Evolutionary conservation across 1,140 invertebrate species (phyloP), one percentile per base, ranked within the genome.

Genomic region (Megathymus violae): DNA sequence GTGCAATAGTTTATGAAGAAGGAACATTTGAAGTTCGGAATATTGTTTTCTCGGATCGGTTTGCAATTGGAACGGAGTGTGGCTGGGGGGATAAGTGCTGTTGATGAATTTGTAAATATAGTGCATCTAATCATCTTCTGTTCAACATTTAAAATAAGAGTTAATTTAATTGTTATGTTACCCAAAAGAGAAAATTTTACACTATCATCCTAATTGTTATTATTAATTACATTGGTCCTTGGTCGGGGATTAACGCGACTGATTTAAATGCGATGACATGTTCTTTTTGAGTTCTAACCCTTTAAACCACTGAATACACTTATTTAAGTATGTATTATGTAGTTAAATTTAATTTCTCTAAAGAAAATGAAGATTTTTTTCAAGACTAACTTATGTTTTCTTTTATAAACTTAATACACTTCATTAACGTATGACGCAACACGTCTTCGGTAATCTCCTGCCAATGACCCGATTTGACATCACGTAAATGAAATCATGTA

Each of bases 91-190:
- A 63, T 67, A 61, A 71, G 43, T 50, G 54, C 66, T n/a, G n/a
- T n/a, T 67, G 67, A 62, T 74, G 47, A 72, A 67, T 59, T 44
- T 75, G 74, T 81, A 76, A 48, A 78, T 78, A 78, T 65, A 64
- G 17, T 66, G 48, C 27, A 52, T 44, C 47, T 43, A 41, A 46
- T 52, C 38, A 41, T 60, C 48, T 66, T 59, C 16, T 22, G 50
- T 52, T 64, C 50, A 56, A 66, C 51, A 38, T 54, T 52, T 31
- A n/a, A 31, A 13, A 19, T 52, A 43, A 16, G 38, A 54, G n/a
- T 27, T 54, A 54, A 62, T 62, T 78, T 82, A 64, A 71, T 80
- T 76, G 77, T 63, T 36, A 76, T 75, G 69, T 83, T 87, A 77
- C 74, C 73, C 71, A 64, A 65, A 27, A 41, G 51, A 43, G 22